These are phyloP conservation scores for Epistrophella euchroma DNA, from an alignment of 2,888 invertebrate species.

Conservation along the genomic window DNA sequence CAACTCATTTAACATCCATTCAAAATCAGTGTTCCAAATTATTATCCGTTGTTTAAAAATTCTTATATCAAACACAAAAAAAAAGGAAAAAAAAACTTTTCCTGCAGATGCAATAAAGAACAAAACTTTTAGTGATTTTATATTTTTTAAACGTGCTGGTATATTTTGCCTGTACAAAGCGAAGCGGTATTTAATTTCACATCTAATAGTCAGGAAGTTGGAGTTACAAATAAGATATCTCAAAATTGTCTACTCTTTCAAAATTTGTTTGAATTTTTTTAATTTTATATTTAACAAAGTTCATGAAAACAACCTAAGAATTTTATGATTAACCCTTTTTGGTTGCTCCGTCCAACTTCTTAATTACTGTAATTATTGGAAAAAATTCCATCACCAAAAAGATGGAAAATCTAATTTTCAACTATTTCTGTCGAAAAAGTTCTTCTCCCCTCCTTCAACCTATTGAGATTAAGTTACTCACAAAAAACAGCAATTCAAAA, in stretches of 20 bases:
- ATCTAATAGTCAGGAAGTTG: not conserved
- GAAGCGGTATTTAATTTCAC: not conserved
- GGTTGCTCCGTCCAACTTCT: not conserved
- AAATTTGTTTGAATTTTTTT: no score
- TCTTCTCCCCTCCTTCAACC: not conserved
- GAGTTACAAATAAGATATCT: not conserved
- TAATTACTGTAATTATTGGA: not conserved
- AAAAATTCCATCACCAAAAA: not conserved
- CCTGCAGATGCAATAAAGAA: slow-evolving; percentile 32
- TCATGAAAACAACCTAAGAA: no score
- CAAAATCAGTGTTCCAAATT: slow-evolving; percentile 29
- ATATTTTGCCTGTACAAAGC: not conserved
- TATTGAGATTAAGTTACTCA: not conserved
- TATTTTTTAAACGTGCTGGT: not conserved
- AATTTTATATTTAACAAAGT: not conserved
- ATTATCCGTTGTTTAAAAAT: slow-evolving; percentile 35
- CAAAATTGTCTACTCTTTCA: no score
- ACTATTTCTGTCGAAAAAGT: not conserved
- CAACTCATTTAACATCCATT: slow-evolving; percentile 32
- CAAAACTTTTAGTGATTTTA: not conserved
- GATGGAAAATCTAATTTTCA: not conserved
- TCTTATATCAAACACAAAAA: not conserved
- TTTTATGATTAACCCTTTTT: not conserved
- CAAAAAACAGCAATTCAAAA: not conserved
- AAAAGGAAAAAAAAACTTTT: not conserved